Percentiles rank a stretch among this genome's conserved stretches.
Evolutionary conservation across 1,140 invertebrate species (phyloP).

Genomic region (Drosophila micromelanica): DNA sequence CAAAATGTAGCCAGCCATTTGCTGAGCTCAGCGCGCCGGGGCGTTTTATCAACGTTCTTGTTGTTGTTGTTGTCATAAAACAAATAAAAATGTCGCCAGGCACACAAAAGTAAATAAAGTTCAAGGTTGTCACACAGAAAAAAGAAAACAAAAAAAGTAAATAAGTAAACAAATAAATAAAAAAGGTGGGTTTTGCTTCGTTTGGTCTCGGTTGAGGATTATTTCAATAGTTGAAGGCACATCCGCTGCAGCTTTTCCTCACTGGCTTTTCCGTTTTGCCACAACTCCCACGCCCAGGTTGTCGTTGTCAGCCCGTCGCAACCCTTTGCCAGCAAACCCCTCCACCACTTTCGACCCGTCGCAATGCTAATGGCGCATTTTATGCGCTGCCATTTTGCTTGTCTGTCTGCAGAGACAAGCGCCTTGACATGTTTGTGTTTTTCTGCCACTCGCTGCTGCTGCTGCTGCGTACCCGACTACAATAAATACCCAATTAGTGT

Average conservation of each 20-base stretch:
- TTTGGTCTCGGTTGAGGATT: conserved; percentile 50
- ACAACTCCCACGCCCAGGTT: conserved; percentile 1
- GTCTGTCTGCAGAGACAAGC: conserved; percentile 56
- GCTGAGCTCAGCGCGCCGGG: conserved; percentile 42
- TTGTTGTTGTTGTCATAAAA: conserved; percentile 68
- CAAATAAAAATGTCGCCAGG: conserved; percentile 78
- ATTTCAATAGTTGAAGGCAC: conserved; percentile 74
- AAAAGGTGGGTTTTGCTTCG: conserved; percentile 43
- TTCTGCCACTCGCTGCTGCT: conserved; percentile 31
- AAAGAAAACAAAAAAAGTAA: conserved; percentile 54
- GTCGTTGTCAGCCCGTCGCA: background rate
- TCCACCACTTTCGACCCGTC: background rate
- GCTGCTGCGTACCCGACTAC: conserved; percentile 11
- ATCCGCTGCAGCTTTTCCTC: conserved; percentile 79
- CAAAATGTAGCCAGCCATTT: conserved; percentile 51
- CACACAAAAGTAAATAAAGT: conserved; percentile 80
- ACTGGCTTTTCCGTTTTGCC: conserved; percentile 22
- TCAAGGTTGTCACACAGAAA: conserved; percentile 65
- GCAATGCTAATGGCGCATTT: conserved; percentile 74
- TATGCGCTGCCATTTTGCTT: conserved; percentile 70
- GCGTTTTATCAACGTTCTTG: conserved; percentile 32
- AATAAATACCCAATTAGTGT: conserved; percentile 79
- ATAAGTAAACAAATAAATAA: conserved; percentile 39
- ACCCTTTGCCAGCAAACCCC: conserved; percentile 12
- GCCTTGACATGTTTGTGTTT: conserved; percentile 60